phyloP scores from a whole-genome alignment of 1,140 invertebrate genomes.

The Drosophila virilis region DNA sequence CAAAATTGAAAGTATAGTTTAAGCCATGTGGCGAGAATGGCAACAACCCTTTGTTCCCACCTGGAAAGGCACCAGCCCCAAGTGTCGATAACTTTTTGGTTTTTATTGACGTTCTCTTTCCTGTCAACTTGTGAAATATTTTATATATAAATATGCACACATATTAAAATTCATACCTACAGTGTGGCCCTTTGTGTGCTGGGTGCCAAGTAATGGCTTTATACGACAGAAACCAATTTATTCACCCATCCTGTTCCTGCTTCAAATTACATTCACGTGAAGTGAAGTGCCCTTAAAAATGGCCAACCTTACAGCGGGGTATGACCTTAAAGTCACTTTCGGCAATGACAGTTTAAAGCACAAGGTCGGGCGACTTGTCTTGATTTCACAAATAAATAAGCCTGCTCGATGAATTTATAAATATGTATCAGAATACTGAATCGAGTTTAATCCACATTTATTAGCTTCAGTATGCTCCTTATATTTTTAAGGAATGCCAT shows the following conservation, averaged over 20 bases:
- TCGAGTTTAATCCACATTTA: too few relatives aligned
- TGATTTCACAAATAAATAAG: constrained; percentile 7
- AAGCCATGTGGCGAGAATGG: not conserved
- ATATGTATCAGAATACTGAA: too few relatives aligned
- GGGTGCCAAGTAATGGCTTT: constrained; percentile 49
- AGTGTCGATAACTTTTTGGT: not conserved
- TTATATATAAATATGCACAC: constrained; percentile 42
- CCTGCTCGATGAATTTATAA: too few relatives aligned
- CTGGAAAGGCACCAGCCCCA: not conserved
- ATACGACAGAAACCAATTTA: constrained; percentile 62
- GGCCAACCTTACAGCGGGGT: constrained; percentile 1
- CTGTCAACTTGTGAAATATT: constrained; percentile 40
- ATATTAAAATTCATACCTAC: constrained; percentile 57
- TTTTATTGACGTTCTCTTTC: constrained; percentile 11
- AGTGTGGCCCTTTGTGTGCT: constrained; percentile 42
- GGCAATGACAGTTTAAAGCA: constrained; percentile 27
- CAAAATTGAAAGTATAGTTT: not conserved
- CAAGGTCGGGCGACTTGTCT: not conserved
- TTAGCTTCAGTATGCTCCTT: too few relatives aligned
- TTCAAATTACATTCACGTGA: constrained; percentile 40
- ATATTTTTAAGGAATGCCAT: too few relatives aligned
- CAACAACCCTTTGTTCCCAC: constrained; percentile 28
- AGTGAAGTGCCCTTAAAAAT: constrained; percentile 21
- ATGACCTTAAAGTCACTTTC: constrained; percentile 9
- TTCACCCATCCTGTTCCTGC: constrained; percentile 53